Base-by-base conservation (phyloP, 2,888 invertebrate genomes). In the Mythimna pallens region DNA sequence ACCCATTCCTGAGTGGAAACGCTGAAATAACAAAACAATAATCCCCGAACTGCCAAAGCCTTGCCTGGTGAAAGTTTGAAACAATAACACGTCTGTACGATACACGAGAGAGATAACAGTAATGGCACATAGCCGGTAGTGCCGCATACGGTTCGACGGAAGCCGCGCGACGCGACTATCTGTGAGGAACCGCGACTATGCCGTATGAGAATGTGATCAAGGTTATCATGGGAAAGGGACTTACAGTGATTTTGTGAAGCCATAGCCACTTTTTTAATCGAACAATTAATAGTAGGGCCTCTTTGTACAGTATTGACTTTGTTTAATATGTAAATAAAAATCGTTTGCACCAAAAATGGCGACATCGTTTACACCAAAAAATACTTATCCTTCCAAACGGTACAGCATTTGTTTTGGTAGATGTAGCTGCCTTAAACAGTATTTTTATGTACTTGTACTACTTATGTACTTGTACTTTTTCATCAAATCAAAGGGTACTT, bases 21-120 rank as follows among this genome's bases (percentile, higher is more conserved):
- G 30, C 30, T 34, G 30, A 50, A 47, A 65, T 43, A 65, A 65
- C 57, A 66, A 59, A 52, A 34, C 52, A 54, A 59, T 66, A 52
- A 43, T 36, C 25, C 55, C 4, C 3, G 30, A 30, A 5, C 62
- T 25, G 20, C 22, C 8, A 3, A 20, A 47, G 2, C 17, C 43
- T 47, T 47, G 43, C 43, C 17, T 47, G 20, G 14, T 17, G 7
- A 2, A n/a, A 47, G 68, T 73, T 73, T 12, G 43, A 47, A 67
- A 64, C 52, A 68, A 68, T 17, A 73, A 71, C 36, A 62, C 14
- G 17, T 30, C 22, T 8, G 4, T 12, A 54, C 36, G 47, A 9
- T 52, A 78, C n/a, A 17, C 25, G 20, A 54, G 55, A 57, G 57
- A 36, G 34, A 55, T 25, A 63, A 12, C n/a, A 34, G 36, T 43